A percentile compares a stretch with the other conserved stretches of the same genome.
These are phyloP conservation scores for Nasonia giraulti DNA, from an alignment of 1,140 invertebrate species.

Conservation along the genomic window DNA sequence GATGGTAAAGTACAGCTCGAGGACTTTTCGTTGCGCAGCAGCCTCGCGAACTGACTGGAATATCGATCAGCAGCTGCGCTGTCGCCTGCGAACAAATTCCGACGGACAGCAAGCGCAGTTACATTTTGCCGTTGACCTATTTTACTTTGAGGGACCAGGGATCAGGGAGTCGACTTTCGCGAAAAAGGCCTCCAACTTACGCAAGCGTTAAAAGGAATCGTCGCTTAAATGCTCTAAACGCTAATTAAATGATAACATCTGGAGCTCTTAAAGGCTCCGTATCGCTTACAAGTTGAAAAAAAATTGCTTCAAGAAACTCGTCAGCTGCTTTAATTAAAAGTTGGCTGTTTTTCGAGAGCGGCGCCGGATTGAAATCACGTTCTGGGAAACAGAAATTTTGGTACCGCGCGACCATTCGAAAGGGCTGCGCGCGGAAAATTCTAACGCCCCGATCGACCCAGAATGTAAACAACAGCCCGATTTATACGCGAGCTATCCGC, in stretches of 20 bases:
- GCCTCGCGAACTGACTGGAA: neutral
- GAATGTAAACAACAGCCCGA: too few relatives aligned
- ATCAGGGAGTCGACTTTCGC: neutral
- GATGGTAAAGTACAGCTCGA: constrained; percentile 1
- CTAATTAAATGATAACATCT: constrained; percentile 37
- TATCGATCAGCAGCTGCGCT: constrained; percentile 17
- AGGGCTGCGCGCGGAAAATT: neutral
- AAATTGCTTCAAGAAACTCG: constrained; percentile 7
- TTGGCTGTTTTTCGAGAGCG: neutral
- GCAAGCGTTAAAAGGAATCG: constrained; percentile 7
- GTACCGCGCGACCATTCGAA: too few relatives aligned
- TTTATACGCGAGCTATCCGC: neutral
- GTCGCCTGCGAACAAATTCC: too few relatives aligned
- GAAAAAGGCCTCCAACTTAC: neutral
- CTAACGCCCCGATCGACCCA: too few relatives aligned
- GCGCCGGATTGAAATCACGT: neutral
- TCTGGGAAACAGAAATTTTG: neutral
- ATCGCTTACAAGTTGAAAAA: constrained; percentile 4
- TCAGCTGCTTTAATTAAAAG: constrained; percentile 20
- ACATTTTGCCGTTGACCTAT: neutral
- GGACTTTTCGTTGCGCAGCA: too few relatives aligned
- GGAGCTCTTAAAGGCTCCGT: neutral
- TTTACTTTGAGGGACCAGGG: constrained; percentile 17
- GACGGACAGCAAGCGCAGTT: too few relatives aligned
- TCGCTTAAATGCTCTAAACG: constrained; percentile 22